Evolutionary conservation across 2,888 invertebrate species (phyloP).

Genomic region (Cyrtodaria siliqua): DNA sequence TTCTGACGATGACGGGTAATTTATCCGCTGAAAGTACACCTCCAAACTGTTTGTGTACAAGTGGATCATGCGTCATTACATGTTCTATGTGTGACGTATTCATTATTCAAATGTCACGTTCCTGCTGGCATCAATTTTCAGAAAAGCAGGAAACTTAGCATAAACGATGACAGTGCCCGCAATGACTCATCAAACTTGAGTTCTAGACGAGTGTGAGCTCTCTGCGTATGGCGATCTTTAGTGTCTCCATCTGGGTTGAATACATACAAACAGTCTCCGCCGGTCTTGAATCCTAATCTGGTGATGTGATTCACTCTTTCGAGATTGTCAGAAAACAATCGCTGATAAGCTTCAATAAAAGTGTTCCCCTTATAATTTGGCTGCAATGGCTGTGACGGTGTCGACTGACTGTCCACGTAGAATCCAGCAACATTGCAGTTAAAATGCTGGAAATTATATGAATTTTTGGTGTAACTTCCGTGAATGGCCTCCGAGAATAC

Average conservation of each 20-base stretch:
- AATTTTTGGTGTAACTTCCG: slow-evolving; percentile 27
- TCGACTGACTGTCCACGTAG: slow-evolving; percentile 23
- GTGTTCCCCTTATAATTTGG: slow-evolving; percentile 14
- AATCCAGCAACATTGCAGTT: slow-evolving; percentile 28
- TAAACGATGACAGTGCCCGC: slow-evolving; percentile 23
- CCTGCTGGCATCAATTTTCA: slow-evolving; percentile 10
- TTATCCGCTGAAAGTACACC: slow-evolving; percentile 6
- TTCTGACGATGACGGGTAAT: not conserved
- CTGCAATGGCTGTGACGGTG: slow-evolving; percentile 16
- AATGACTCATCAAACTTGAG: slow-evolving; percentile 21
- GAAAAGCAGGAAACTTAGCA: slow-evolving; percentile 10
- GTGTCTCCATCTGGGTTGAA: slow-evolving; percentile 14
- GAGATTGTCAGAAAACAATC: not conserved
- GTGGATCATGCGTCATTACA: not conserved
- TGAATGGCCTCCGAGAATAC: slow-evolving; percentile 19
- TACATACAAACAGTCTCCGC: slow-evolving; percentile 18
- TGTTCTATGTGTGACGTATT: not conserved
- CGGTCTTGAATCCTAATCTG: slow-evolving; percentile 1
- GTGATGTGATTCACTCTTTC: not conserved
- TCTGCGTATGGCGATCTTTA: not conserved
- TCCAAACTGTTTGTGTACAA: not conserved
- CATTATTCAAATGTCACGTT: slow-evolving; percentile 13
- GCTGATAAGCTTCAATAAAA: slow-evolving; percentile 3
- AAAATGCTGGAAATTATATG: slow-evolving; percentile 26
- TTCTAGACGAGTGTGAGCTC: slow-evolving; percentile 33